Base-by-base conservation (phyloP, 2,888 invertebrate genomes). In the Paralinhomoeus sp. region DNA sequence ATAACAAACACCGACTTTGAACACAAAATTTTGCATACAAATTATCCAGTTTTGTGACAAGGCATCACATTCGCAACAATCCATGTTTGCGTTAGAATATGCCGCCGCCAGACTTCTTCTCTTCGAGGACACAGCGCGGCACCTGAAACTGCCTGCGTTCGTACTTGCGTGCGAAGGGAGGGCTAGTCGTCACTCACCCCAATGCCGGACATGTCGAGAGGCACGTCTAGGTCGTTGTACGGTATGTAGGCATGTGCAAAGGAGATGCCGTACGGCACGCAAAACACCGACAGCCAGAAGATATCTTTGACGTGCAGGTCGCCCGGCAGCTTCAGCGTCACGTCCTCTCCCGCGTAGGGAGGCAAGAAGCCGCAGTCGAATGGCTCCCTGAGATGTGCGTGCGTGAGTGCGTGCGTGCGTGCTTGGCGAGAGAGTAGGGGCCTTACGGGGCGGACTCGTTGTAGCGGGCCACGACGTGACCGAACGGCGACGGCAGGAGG, bases 231-330 rank as follows among this genome's bases (percentile, higher is more conserved):
- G 34, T 61, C 58, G 34, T 54, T 55, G 37, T 54, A 54, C 2
- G 58, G 58, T 2, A 57, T 43, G 45, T 57, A 60, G 24, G 60
- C 50, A 43, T 58, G 57, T 9, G 60, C 50, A 42, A 57, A 54
- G 1, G 58, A 57, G 23, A 54, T 46, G n/a, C 48, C 43, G 13
- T 49, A 50, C 3, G 57, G 53, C 15, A 55, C 51, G 2, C 61
- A 61, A 48, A 53, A 60, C 18, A 60, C 56, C 23, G 54, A 49
- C 38, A 56, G 47, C 53, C 57, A 57, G 44, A 56, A 56, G 3
- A 56, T 51, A 37, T 56, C 57, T 34, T 52, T 53, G 47, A 57
- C 53, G 40, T 54, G 51, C 15, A 58, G 40, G 22, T 51, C 49
- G 15, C 56, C 61, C 0, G 60, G 60, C 20, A 60, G 47, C 35